A percentile compares a stretch with the other conserved stretches of the same genome.
phyloP scores from a whole-genome alignment of 2,888 invertebrate genomes.

The Euphydryas editha region DNA sequence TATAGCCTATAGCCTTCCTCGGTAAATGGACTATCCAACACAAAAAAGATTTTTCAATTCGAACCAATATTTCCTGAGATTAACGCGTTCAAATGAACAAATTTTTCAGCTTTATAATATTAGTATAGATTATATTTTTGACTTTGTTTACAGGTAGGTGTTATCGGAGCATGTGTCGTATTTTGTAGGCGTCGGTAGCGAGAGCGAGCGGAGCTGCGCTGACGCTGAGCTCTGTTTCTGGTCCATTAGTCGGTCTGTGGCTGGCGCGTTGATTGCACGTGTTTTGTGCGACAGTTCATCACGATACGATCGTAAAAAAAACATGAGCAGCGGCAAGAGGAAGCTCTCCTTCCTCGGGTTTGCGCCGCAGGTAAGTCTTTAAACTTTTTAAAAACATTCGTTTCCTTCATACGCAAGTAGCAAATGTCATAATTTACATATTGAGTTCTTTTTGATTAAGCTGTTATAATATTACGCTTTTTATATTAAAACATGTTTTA shows the following conservation, averaged over 20 bases:
- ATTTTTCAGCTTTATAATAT: too few species aligned
- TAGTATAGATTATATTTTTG: not conserved
- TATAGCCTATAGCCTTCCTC: too few species aligned
- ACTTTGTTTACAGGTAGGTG: constrained; percentile 31
- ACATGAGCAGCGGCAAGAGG: constrained; percentile 84
- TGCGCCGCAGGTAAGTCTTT: constrained; percentile 80
- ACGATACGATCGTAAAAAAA: constrained; percentile 30
- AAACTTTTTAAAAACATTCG: not conserved
- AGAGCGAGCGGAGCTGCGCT: constrained; percentile 35
- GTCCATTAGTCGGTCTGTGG: constrained; percentile 47
- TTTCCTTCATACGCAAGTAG: too few species aligned
- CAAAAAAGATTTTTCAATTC: too few species aligned
- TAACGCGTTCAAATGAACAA: too few species aligned
- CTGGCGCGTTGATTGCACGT: constrained; percentile 46
- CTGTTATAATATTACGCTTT: too few species aligned
- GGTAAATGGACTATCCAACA: too few species aligned
- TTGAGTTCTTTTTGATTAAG: too few species aligned
- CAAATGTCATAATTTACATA: too few species aligned
- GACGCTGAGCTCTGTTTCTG: constrained; percentile 28
- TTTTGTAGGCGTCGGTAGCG: constrained; percentile 23
- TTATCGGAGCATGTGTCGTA: constrained; percentile 19
- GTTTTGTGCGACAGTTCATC: constrained; percentile 34
- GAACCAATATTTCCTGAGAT: too few species aligned
- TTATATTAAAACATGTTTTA: too few species aligned
- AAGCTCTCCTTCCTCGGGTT: constrained; percentile 90